A percentile compares a stretch with the other conserved stretches of the same genome.
Evolutionary conservation across 1,140 invertebrate genomes (phyloP).

Genomic region (Drosophila littoralis): DNA sequence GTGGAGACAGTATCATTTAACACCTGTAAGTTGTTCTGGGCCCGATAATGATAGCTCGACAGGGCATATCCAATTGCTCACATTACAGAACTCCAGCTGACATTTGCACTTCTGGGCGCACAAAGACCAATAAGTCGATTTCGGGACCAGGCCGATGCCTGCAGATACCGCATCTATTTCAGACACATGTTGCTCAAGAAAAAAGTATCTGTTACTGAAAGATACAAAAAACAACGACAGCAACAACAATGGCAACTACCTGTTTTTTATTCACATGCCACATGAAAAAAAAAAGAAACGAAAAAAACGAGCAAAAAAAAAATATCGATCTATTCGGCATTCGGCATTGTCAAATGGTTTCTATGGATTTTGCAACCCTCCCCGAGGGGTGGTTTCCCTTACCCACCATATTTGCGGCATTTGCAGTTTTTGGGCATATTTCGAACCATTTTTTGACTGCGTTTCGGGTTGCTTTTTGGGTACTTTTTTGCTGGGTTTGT

Average conservation of each 20-base stretch:
- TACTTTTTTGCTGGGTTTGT: conserved; percentile 23
- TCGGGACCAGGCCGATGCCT: conserved; percentile 17
- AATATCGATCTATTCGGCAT: conserved; percentile 66
- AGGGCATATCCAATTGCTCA: conserved; percentile 63
- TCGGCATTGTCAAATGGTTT: conserved; percentile 57
- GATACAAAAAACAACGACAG: conserved; percentile 26
- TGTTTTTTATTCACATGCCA: conserved; percentile 74
- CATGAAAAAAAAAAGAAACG: conserved; percentile 7
- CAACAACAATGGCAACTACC: conserved; percentile 50
- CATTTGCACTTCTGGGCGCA: conserved; percentile 64
- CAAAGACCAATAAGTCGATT: conserved; percentile 78
- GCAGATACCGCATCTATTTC: conserved; percentile 51
- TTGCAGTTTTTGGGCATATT: conserved; percentile 47
- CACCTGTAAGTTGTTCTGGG: conserved; percentile 54
- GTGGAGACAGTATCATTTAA: conserved; percentile 48
- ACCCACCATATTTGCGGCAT: conserved; percentile 52
- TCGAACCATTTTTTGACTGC: conserved; percentile 29
- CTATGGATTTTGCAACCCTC: conserved; percentile 60
- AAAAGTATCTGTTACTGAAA: conserved; percentile 72
- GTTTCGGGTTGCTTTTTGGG: conserved; percentile 41
- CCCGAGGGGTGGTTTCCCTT: conserved; percentile 57
- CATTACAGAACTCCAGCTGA: conserved; percentile 69
- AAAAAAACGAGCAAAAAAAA: conserved; percentile 17
- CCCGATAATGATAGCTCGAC: conserved; percentile 58
- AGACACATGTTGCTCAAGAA: conserved; percentile 63